Conservation (phyloP, 2,797 vertebrate genomes). For the Aulostomus chinensis region DNA sequence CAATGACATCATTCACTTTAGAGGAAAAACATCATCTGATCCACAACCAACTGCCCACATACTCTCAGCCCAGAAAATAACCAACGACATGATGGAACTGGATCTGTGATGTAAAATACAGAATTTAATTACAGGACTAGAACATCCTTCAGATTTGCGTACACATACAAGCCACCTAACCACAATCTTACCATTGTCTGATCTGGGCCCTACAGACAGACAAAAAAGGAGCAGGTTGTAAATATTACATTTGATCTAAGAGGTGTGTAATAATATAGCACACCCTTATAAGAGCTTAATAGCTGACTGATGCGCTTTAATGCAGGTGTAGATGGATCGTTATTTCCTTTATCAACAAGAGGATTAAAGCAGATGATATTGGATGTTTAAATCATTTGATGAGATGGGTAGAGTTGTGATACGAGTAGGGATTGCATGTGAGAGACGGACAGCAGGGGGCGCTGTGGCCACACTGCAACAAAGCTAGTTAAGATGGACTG, state of each 20-base stretch:
- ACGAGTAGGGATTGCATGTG: slow-evolving; percentile 9
- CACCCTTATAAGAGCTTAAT: slow-evolving; percentile 7
- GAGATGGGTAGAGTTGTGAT: slow-evolving; percentile 13
- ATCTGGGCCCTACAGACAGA: slow-evolving; percentile 83
- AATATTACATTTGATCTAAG: slow-evolving; percentile 23
- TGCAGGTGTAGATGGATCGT: too few species aligned
- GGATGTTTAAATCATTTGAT: slow-evolving; percentile 25
- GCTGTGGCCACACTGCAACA: slow-evolving; percentile 40
- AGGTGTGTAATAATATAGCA: background rate
- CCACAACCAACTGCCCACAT: background rate
- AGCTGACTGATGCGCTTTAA: slow-evolving; percentile 8
- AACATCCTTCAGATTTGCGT: too few species aligned
- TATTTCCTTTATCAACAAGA: too few species aligned
- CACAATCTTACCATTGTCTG: slow-evolving; percentile 88
- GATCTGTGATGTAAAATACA: too few species aligned
- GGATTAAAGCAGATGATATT: slow-evolving; percentile 40
- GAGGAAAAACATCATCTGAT: background rate
- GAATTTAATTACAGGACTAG: too few species aligned
- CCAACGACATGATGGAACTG: background rate
- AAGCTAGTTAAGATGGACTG: slow-evolving; percentile 22
- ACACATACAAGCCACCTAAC: too few species aligned
- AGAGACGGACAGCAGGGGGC: slow-evolving; percentile 58
- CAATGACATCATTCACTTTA: background rate
- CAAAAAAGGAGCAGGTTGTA: slow-evolving; percentile 58
- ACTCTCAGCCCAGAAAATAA: background rate